Evolutionary conservation across 2,113 vertebrate species (phyloP), one percentile per base, ranked within the genome.

Genomic region (Myotis brandtii): DNA sequence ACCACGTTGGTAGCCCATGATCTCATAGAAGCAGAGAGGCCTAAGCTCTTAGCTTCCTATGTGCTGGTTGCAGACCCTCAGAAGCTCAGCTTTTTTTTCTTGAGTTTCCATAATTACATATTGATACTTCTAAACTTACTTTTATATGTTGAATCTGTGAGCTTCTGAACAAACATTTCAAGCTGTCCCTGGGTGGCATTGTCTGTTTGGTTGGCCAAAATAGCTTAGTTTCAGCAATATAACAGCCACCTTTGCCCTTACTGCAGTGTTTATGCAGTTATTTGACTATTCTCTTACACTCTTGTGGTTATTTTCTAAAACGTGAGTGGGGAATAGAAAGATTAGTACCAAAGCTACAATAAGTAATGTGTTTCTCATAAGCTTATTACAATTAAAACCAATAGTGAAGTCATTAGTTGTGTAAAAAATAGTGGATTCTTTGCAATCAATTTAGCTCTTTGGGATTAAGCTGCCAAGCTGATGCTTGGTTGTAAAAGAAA

Each of bases 351-450:
- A 17, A 76, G 27, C 34, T 93, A 62, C 7, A 59, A 59, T 48
- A 83, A 87, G 23, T 11, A 90, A 50, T 84, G 37, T 46, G 85
- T 54, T 89, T 93, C 30, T 72, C 43, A 13, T 89, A 46, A 92
- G 5, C 32, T 79, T 87, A 75, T 54, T 70, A 92, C 37, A 77
- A 59, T 76, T 88, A 86, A 95, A 97, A 72, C 21, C 30, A 90
- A 95, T 66, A 91, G 25, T 76, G 17, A 86, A 27, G 13, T 48
- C 50, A 76, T 59, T 46, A 54, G 0, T 21, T 86, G 9, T 87
- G 27, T 94, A 14, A 90, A 89, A 95, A 92, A 59, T 52, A 83
- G 20, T 21, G 27, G 30, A 77, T 81, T 82, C 30, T 84, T 75
- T 77, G 14, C 32, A 11, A 70, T 86, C 30, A 67, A 0, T 52